phyloP scores from a whole-genome alignment of 2,113 vertebrate genomes.

The Planiliza haematocheilus region DNA sequence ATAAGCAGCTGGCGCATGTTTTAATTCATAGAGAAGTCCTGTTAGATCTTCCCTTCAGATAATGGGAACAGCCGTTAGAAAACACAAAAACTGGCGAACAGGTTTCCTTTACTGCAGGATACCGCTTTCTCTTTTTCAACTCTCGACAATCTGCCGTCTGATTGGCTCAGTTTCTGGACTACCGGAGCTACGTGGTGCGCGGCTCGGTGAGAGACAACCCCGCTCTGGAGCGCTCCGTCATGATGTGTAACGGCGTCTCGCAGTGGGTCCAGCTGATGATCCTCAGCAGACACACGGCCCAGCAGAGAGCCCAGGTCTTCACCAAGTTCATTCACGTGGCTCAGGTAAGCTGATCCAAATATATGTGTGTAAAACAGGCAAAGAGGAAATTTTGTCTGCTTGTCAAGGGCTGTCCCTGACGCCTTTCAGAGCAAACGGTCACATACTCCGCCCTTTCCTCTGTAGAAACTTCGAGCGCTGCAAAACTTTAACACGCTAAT shows the following conservation, averaged over 20 bases:
- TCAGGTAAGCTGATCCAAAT: conserved; percentile 81
- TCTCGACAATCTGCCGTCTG: conserved; percentile 50
- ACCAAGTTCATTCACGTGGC: conserved; percentile 92
- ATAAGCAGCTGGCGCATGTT: too few species aligned
- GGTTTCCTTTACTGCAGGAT: too few species aligned
- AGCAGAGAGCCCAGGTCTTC: conserved; percentile 92
- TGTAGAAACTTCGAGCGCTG: conserved; percentile 86
- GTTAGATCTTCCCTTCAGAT: too few species aligned
- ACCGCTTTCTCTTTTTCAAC: too few species aligned
- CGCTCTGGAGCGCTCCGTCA: conserved; percentile 88
- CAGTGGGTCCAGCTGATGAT: conserved; percentile 97
- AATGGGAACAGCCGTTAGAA: too few species aligned
- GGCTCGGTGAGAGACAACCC: conserved; percentile 88
- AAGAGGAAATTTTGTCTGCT: too few species aligned
- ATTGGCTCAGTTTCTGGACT: conserved; percentile 88
- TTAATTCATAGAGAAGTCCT: too few species aligned
- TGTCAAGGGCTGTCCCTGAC: too few species aligned
- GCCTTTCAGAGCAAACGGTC: too few species aligned
- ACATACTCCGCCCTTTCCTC: neutral
- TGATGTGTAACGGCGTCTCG: conserved; percentile 92
- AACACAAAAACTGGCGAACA: neutral
- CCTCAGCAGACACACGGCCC: conserved; percentile 89
- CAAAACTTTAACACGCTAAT: conserved; percentile 96
- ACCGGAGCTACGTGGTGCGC: conserved; percentile 88
- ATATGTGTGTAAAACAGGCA: too few species aligned